Evolutionary conservation across 2,113 vertebrate genomes (phyloP).

Genomic region (Zosterops pallidus): DNA sequence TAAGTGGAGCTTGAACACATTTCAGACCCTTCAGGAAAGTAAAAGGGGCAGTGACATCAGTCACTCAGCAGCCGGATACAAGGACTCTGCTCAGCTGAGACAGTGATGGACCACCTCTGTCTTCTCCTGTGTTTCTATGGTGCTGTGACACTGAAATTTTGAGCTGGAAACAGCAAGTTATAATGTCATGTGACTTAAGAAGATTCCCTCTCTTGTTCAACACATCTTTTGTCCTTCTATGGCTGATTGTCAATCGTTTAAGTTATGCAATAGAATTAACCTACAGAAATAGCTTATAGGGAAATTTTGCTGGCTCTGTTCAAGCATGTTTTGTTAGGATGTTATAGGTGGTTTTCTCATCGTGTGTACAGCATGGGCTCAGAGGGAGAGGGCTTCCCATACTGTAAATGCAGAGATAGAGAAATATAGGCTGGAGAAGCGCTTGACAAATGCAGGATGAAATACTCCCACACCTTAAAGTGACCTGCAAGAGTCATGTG

Average conservation of each 20-base stretch:
- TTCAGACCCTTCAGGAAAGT: background rate
- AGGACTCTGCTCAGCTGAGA: background rate
- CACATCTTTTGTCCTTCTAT: background rate
- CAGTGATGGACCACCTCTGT: background rate
- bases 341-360: background rate
- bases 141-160: background rate
- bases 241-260: background rate
- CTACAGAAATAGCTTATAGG: background rate
- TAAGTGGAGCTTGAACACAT: background rate
- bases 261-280: background rate
- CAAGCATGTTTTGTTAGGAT: background rate
- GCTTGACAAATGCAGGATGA: background rate
- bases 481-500: background rate
- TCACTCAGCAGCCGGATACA: background rate
- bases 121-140: background rate
- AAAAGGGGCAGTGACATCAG: background rate
- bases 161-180: background rate
- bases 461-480: background rate
- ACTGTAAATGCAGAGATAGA: background rate
- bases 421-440: background rate
- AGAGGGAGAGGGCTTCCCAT: background rate
- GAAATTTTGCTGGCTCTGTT: slow-evolving; percentile 19
- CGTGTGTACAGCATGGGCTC: background rate
- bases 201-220: background rate
- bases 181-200: background rate